A percentile compares a stretch with the other conserved stretches of the same genome.
Conservation (phyloP, 2,888 invertebrate species). For the Onchidella celtica region DNA sequence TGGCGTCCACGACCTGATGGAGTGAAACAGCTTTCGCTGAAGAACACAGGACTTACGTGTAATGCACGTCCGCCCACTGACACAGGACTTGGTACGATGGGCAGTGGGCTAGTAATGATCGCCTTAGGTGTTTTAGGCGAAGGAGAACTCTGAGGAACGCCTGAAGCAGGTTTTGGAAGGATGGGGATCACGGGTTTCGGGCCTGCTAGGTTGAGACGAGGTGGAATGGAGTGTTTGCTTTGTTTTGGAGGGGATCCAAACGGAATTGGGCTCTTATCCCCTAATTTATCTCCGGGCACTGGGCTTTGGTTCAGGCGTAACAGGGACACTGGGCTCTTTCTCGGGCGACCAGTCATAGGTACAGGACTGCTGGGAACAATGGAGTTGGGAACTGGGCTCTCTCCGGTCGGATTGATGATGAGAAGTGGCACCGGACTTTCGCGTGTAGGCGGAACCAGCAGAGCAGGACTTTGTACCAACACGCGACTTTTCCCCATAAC, state of each 20-base stretch:
- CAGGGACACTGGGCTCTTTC: slow-evolving; percentile 45
- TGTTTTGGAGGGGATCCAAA: slow-evolving; percentile 45
- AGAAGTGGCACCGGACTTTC: slow-evolving; percentile 40
- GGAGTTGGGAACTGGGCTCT: not conserved
- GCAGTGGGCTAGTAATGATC: slow-evolving; percentile 38
- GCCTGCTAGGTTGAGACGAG: slow-evolving; percentile 37
- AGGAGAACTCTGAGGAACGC: slow-evolving; percentile 4
- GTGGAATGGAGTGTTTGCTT: slow-evolving; percentile 42
- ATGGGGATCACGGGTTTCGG: slow-evolving; percentile 44
- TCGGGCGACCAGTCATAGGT: slow-evolving; percentile 29
- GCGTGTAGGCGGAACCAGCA: slow-evolving; percentile 24
- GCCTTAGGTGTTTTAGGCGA: slow-evolving; percentile 39
- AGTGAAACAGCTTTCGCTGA: slow-evolving; percentile 42
- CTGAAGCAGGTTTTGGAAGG: slow-evolving; percentile 37
- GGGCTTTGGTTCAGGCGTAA: slow-evolving; percentile 30
- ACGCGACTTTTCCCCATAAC: slow-evolving; percentile 27
- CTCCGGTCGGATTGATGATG: slow-evolving; percentile 33
- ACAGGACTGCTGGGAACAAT: slow-evolving; percentile 30
- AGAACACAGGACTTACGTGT: slow-evolving; percentile 47
- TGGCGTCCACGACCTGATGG: slow-evolving; percentile 22
- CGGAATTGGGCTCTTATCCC: slow-evolving; percentile 24
- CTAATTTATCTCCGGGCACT: slow-evolving; percentile 16
- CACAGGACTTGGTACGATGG: slow-evolving; percentile 41
- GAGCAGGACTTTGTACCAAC: slow-evolving; percentile 18
- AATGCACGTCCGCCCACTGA: slow-evolving; percentile 25